These are phyloP conservation scores for Fragum sueziense DNA, from an alignment of 2,888 invertebrate species.

Conservation along the genomic window DNA sequence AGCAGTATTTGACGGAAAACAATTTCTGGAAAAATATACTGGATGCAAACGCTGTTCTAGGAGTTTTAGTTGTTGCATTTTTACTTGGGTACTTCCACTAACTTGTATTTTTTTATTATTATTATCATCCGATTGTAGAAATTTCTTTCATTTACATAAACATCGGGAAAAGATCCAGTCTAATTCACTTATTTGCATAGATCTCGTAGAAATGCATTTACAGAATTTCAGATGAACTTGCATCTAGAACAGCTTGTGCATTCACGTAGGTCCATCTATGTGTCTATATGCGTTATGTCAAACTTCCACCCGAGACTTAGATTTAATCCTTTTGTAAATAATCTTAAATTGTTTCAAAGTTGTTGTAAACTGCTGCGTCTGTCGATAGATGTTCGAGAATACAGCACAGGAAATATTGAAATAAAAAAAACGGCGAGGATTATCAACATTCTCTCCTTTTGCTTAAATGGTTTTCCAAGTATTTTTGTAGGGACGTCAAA, in stretches of 20 bases:
- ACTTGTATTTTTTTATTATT: too few species aligned
- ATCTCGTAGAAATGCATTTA: too few species aligned
- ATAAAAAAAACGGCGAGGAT: not conserved
- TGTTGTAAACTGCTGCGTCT: not conserved
- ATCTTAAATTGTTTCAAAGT: not conserved
- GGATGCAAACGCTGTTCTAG: constrained; percentile 58
- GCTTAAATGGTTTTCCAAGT: not conserved
- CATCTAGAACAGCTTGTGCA: not conserved
- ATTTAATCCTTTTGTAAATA: not conserved
- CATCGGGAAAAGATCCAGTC: too few species aligned
- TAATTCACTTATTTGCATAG: too few species aligned
- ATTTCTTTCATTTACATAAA: too few species aligned
- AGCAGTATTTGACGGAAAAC: constrained; percentile 44
- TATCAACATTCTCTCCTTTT: not conserved
- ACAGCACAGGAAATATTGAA: not conserved
- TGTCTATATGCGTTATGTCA: not conserved
- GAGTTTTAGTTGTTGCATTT: constrained; percentile 51
- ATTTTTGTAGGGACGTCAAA: not conserved
- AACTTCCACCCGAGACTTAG: not conserved
- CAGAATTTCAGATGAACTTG: too few species aligned
- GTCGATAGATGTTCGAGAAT: not conserved
- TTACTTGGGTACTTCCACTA: constrained; percentile 58
- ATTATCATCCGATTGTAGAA: too few species aligned
- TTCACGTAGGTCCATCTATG: not conserved
- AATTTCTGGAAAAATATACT: constrained; percentile 48